phyloP scores from a whole-genome alignment of 2,888 invertebrate species.

The Ochropacha duplaris region DNA sequence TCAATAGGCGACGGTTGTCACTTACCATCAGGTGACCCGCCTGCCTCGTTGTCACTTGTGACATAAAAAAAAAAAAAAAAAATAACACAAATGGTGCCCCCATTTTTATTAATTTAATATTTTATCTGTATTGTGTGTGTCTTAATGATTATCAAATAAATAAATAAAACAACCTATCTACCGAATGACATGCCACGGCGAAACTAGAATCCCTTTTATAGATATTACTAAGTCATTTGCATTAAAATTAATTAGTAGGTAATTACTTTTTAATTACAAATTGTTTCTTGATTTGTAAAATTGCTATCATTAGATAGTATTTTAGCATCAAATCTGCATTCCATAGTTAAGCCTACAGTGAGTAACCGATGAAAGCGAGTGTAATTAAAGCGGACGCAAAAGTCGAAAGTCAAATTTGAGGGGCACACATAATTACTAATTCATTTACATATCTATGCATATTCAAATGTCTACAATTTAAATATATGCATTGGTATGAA shows the following conservation, averaged over 20 bases:
- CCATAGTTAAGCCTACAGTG: background rate
- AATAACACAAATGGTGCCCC: too few relatives aligned
- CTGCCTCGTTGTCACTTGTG: too few relatives aligned
- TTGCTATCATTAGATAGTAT: background rate
- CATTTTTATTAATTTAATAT: too few relatives aligned
- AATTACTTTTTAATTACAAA: background rate
- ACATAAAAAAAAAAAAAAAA: too few relatives aligned
- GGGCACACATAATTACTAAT: background rate
- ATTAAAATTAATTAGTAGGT: background rate
- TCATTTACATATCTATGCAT: constrained; percentile 5
- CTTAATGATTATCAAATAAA: too few relatives aligned
- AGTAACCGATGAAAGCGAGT: constrained; percentile 1
- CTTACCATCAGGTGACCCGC: too few relatives aligned
- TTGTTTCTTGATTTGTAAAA: background rate
- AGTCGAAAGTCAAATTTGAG: constrained; percentile 7
- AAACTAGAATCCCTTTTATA: too few relatives aligned
- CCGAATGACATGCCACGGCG: too few relatives aligned
- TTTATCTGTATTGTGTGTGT: too few relatives aligned
- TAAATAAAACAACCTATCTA: too few relatives aligned
- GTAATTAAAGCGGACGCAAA: background rate
- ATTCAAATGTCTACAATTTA: constrained; percentile 6
- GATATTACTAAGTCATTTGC: background rate
- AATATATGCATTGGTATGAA: constrained; percentile 12
- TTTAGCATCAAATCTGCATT: background rate
- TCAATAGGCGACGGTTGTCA: too few relatives aligned